Evolutionary conservation across 2,113 vertebrate species (phyloP), one percentile per base, ranked within the genome.

Genomic region (Plestiodon gilberti): DNA sequence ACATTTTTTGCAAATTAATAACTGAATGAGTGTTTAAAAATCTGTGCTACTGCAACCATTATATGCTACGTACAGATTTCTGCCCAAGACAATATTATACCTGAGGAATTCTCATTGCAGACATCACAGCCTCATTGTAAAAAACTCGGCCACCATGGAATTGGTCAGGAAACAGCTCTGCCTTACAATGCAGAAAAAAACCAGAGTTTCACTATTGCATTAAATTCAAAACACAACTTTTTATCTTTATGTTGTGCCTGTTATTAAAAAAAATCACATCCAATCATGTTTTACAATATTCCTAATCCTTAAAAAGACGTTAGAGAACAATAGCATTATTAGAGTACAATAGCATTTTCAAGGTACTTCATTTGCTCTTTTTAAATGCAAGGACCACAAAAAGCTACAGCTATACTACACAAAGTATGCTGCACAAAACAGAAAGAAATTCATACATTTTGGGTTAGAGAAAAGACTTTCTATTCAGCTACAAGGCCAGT

Each of bases 131-230:
- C 94, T 98, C 97, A 1, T 98, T 98, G 90, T 97, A 98, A 90
- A 98, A 98, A 3, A 90, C 55, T 52, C 97, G 93, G 81, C 98
- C 98, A 28, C 98, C 98, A 0, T 98, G 98, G 88, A 96, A 95
- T 93, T 97, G 97, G 90, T 98, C 98, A 38, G 98, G 97, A 83
- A 98, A 98, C 89, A 98, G 96, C 90, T 98, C 98, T 18, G 98
- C 96, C 97, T 98, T 93, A 84, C 15, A 1, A 43, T 0, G 1
- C 17, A 90, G 17, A 30, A 64, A 84, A 25, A 78, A 81, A 30
- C 11, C n/a, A 67, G 22, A 64, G 0, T 1, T 11, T 6, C 1
- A 69, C 6, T 6, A 4, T 8, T 69, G n/a, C 14, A 77, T 59
- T 35, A 0, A 79, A 62, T 64, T 52, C 0, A 0, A 75, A 84